phyloP scores from a whole-genome alignment of 2,888 invertebrate genomes.

The Gerris lacustris region DNA sequence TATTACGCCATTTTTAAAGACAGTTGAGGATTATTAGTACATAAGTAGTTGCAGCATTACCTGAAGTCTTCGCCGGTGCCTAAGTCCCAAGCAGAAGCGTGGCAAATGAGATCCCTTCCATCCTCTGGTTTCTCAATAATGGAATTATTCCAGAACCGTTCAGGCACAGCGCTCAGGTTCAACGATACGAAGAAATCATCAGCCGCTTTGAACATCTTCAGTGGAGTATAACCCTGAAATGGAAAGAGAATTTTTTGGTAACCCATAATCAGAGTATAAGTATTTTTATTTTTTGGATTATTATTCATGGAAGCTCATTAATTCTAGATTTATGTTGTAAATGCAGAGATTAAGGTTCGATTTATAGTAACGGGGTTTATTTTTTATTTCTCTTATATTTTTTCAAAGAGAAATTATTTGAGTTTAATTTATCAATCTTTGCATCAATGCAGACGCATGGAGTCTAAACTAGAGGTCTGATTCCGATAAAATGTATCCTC shows the following conservation, averaged over 20 bases:
- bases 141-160: constrained; percentile 72
- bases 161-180: constrained; percentile 67
- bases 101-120: constrained; percentile 57
- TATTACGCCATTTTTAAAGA: no score
- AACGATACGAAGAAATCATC: constrained; percentile 77
- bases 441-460: no score
- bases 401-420: no score
- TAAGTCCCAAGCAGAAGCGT: constrained; percentile 84
- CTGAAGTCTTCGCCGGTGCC: constrained; percentile 68
- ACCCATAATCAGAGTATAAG: no score
- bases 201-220: constrained; percentile 68
- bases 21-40: no score
- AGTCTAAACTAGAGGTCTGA: no score
- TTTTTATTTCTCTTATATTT: no score
- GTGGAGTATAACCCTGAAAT: constrained; percentile 53
- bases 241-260: no score
- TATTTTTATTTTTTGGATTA: no score
- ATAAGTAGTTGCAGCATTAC: constrained; percentile 36
- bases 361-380: no score
- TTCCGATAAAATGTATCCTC: no score
- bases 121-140: constrained; percentile 67
- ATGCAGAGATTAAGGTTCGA: not conserved
- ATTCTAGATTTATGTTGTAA: not conserved
- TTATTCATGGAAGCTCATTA: not conserved
- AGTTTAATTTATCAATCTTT: no score